Conservation (phyloP, 2,888 invertebrate species). For the Camptogramma bilineatum region DNA sequence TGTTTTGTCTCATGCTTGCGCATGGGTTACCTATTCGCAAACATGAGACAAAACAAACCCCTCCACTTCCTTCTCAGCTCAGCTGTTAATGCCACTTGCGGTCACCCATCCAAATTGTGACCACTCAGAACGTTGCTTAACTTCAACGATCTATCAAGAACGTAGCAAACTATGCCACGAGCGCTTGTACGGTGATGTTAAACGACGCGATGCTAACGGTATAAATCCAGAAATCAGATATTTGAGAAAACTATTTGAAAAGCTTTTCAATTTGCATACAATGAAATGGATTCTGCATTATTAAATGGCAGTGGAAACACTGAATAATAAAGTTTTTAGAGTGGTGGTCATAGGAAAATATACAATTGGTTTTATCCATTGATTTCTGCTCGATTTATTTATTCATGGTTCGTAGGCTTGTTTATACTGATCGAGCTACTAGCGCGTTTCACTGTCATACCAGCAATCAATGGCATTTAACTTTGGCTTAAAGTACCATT, state of each 20-base stretch:
- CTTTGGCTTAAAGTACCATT: not conserved
- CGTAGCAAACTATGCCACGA: no score
- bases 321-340: not conserved
- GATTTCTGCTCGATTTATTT: not conserved
- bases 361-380: constrained; percentile 1
- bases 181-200: no score
- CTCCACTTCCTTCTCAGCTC: no score
- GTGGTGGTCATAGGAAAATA: not conserved
- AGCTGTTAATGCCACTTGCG: no score
- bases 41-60: no score
- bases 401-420: not conserved
- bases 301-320: not conserved
- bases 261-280: not conserved
- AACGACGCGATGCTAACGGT: not conserved
- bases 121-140: no score
- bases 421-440: not conserved
- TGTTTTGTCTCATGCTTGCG: no score
- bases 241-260: not conserved
- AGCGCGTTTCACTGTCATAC: not conserved
- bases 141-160: no score
- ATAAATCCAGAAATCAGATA: not conserved
- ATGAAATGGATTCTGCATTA: not conserved
- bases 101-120: no score
- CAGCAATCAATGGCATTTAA: no score
- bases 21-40: no score